Evolutionary conservation across 2,797 vertebrate genomes (phyloP), one percentile per base, ranked within the genome.

Genomic region (Hozukius guyotensis): DNA sequence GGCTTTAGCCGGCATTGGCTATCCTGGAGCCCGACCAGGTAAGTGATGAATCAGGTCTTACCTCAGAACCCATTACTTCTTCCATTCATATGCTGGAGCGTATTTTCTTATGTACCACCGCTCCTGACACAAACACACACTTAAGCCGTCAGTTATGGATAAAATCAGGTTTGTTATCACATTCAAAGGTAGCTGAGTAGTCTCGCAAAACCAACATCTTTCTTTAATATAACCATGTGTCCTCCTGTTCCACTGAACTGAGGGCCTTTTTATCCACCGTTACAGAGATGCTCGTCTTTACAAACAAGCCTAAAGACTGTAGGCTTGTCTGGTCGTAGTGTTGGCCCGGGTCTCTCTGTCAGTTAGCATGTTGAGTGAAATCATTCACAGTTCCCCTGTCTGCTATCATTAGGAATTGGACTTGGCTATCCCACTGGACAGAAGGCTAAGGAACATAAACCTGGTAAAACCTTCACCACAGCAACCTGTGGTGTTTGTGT

Each of bases 21-120:
- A 95, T 80, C 89, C 88, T 60, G 90, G 73, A 75, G 74, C 72
- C 31, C 87, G 87, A 73, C 93, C 84, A 56, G 95, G 96, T 96
- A 72, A 90, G 92, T 83, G 77, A 75, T 63, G 66, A 88, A 27
- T 86, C 73, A 22, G 11, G 25, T 24, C 29, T 77, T n/a, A n/a
- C n/a, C 34, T 62, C 52, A 77, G 31, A 59, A 22, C 18, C 38
- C 0, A 20, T 36, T 32, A 22, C 46, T 66, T 27, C 38, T 74
- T 29, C 38, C n/a, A 34, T 71, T 80, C 63, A 36, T 52, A 32
- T 62, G 32, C 72, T 31, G 32, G 11, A 46, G 61, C 52, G 59
- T 22, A 1, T 65, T 73, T 59, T 27, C 18, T 53, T 10, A 6
- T 24, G 5, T 55, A 27, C 12, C 22, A 14, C 46, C 9, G 11